These are phyloP conservation scores for Scolopax mira DNA, from an alignment of 2,113 vertebrate species.

Conservation along the genomic window DNA sequence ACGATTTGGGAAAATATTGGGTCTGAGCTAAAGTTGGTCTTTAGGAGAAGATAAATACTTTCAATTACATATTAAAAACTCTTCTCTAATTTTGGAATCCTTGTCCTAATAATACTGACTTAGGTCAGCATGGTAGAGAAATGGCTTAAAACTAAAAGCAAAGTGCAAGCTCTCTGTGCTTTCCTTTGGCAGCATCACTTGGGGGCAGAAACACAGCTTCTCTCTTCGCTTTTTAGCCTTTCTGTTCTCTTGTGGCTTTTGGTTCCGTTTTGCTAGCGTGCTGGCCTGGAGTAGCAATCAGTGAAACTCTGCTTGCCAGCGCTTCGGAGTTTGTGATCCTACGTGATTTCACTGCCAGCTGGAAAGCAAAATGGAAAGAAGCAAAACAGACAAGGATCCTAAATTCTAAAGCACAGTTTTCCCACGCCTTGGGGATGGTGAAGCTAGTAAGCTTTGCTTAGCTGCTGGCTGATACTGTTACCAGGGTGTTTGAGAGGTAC, in stretches of 20 bases:
- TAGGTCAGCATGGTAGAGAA: background rate
- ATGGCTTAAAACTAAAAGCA: background rate
- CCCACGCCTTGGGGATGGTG: constrained; percentile 18
- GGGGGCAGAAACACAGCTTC: background rate
- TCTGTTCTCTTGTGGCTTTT: background rate
- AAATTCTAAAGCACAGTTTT: constrained; percentile 21
- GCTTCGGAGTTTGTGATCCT: constrained; percentile 48
- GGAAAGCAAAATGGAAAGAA: constrained; percentile 65
- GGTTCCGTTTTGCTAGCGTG: background rate
- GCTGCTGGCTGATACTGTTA: background rate
- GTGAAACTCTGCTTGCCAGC: constrained; percentile 17
- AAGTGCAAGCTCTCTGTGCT: background rate
- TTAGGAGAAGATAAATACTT: background rate
- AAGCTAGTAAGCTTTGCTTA: constrained; percentile 23
- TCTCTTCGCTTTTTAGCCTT: background rate
- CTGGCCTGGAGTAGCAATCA: constrained; percentile 9
- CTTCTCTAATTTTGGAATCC: background rate
- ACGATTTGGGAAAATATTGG: accelerated
- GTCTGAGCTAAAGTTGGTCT: background rate
- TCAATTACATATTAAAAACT: background rate
- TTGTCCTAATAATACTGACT: background rate
- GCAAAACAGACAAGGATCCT: constrained; percentile 33
- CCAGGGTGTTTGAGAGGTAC: background rate
- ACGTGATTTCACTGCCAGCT: constrained; percentile 56
- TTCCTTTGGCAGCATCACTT: background rate